Evolutionary conservation across 2,888 invertebrate species (phyloP).

Genomic region (Chrysodeixis includens): DNA sequence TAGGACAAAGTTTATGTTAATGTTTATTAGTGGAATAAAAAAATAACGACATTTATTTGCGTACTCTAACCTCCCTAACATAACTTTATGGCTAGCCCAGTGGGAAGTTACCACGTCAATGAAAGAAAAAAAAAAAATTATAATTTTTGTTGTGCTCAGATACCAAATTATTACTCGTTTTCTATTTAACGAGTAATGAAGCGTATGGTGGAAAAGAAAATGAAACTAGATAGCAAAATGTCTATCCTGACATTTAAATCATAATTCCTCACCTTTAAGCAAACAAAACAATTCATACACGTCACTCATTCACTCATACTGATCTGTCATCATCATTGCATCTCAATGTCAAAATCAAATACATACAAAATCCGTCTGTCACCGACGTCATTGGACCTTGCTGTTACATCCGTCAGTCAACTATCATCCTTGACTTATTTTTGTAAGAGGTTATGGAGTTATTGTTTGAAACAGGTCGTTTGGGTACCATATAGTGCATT

Average conservation of each 20-base stretch:
- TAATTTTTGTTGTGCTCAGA: too few relatives aligned
- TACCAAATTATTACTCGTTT: too few relatives aligned
- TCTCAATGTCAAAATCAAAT: conserved; percentile 45
- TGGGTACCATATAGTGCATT: conserved; percentile 48
- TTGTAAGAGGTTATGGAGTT: conserved; percentile 52
- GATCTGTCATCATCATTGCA: conserved; percentile 3
- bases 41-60: too few relatives aligned
- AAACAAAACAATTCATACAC: background rate
- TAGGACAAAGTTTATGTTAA: too few relatives aligned
- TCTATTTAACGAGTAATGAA: too few relatives aligned
- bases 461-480: conserved; percentile 37
- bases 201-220: too few relatives aligned
- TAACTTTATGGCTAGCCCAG: too few relatives aligned
- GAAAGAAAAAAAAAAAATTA: too few relatives aligned
- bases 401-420: conserved; percentile 57
- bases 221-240: too few relatives aligned
- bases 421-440: conserved; percentile 58
- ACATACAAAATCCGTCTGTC: conserved; percentile 28
- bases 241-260: background rate
- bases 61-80: too few relatives aligned
- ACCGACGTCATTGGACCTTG: conserved; percentile 55
- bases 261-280: background rate
- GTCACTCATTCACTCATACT: background rate
- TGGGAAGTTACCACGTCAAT: too few relatives aligned
- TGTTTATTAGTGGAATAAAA: too few relatives aligned